Evolutionary conservation across 1,140 invertebrate species (phyloP).

Genomic region (Andricus grossulariae): DNA sequence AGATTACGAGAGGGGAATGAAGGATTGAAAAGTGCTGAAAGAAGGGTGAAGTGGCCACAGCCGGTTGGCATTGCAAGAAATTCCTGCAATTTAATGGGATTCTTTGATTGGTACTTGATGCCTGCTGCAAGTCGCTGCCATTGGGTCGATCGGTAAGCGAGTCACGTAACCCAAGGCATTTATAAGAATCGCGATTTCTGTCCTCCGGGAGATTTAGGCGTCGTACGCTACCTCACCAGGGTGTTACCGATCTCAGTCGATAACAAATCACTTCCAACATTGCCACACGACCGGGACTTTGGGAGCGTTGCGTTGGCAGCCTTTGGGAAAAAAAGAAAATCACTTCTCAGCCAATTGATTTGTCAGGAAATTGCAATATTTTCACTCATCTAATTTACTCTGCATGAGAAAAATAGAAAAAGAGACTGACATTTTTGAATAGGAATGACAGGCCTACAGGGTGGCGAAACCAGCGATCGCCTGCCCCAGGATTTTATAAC

Average conservation of each 20-base stretch:
- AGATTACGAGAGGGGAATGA: conserved; percentile 38
- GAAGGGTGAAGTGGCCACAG: conserved; percentile 30
- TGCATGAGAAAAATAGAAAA: background rate
- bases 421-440: background rate
- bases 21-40: conserved; percentile 42
- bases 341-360: background rate
- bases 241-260: conserved; percentile 12
- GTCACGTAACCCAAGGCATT: conserved; percentile 67
- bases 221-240: conserved; percentile 5
- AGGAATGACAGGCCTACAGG: background rate
- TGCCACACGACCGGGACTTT: conserved; percentile 8
- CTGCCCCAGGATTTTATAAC: too few relatives aligned
- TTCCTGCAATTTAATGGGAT: conserved; percentile 74
- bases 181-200: conserved; percentile 65
- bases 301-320: background rate
- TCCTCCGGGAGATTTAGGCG: conserved; percentile 39
- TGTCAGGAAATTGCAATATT: background rate
- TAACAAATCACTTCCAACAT: conserved; percentile 16
- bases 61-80: conserved; percentile 67
- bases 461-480: too few relatives aligned
- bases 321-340: background rate
- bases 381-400: background rate
- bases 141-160: conserved; percentile 63
- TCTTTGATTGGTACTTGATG: conserved; percentile 74
- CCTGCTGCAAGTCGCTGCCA: conserved; percentile 65